phyloP scores from a whole-genome alignment of 2,888 invertebrate species.

The Acleris literana region DNA sequence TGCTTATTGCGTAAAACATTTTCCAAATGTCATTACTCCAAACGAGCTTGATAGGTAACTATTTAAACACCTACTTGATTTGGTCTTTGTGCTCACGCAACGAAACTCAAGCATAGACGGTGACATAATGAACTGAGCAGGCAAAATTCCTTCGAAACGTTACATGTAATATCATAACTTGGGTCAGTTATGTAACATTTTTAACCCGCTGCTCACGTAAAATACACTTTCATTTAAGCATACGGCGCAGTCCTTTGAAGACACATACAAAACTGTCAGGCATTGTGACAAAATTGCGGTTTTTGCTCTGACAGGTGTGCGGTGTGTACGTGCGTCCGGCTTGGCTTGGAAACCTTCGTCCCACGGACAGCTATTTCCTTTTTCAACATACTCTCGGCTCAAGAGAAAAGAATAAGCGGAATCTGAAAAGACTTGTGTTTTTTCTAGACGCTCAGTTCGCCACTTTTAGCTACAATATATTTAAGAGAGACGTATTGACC shows the following conservation, averaged over 20 bases:
- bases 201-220: not conserved
- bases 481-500: no score
- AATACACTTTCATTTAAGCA: slow-evolving; percentile 2
- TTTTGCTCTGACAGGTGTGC: slow-evolving; percentile 30
- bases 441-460: no score
- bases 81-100: no score
- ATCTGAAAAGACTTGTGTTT: not conserved
- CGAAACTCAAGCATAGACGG: not conserved
- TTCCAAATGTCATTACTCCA: no score
- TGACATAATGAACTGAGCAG: not conserved
- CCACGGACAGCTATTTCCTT: slow-evolving; percentile 43
- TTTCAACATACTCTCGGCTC: slow-evolving; percentile 38
- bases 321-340: slow-evolving; percentile 41
- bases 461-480: no score
- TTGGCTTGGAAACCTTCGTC: slow-evolving; percentile 43
- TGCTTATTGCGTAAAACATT: no score
- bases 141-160: no score
- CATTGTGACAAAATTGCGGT: slow-evolving; percentile 26
- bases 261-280: slow-evolving; percentile 1
- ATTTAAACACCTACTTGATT: no score
- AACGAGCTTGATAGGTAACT: no score
- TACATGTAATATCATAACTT: no score
- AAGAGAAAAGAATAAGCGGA: not conserved
- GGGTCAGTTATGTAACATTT: not conserved
- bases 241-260: slow-evolving; percentile 6